These are phyloP conservation scores for Drosophila teissieri DNA, from an alignment of 1,140 invertebrate species.

Conservation along the genomic window DNA sequence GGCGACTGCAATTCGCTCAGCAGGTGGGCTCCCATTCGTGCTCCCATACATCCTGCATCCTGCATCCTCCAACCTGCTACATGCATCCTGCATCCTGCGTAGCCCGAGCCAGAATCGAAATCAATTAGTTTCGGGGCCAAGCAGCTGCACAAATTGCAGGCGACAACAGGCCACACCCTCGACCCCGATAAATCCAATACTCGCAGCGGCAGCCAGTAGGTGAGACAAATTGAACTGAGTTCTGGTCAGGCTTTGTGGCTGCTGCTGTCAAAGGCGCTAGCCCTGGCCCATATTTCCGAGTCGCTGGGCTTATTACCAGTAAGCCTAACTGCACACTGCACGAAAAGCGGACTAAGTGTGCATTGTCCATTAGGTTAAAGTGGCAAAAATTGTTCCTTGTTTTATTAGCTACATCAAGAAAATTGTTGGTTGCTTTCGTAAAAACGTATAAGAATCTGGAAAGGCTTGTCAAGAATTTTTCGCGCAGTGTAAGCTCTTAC, in stretches of 20 bases:
- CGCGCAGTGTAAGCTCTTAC: slow-evolving; percentile 16
- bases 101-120: slow-evolving; percentile 22
- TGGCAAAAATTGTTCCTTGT: no score
- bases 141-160: slow-evolving; percentile 49
- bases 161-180: slow-evolving; percentile 36
- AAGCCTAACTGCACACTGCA: slow-evolving; percentile 32
- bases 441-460: no score
- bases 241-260: slow-evolving; percentile 40
- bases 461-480: background rate
- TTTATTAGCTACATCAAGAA: no score
- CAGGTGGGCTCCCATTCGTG: slow-evolving; percentile 2
- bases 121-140: slow-evolving; percentile 41
- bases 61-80: slow-evolving; percentile 2
- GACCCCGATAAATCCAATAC: slow-evolving; percentile 43
- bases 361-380: background rate
- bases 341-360: background rate
- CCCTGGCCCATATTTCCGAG: slow-evolving; percentile 52
- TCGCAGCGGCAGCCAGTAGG: background rate
- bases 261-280: slow-evolving; percentile 39
- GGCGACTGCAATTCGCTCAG: slow-evolving; percentile 7
- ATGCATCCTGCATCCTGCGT: slow-evolving; percentile 6
- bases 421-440: no score
- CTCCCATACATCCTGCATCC: background rate
- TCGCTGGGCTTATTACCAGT: slow-evolving; percentile 54
- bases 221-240: slow-evolving; percentile 40